Evolutionary conservation across 2,888 invertebrate species (phyloP), one percentile per base, ranked within the genome.

Genomic region (Ormyrus labotus): DNA sequence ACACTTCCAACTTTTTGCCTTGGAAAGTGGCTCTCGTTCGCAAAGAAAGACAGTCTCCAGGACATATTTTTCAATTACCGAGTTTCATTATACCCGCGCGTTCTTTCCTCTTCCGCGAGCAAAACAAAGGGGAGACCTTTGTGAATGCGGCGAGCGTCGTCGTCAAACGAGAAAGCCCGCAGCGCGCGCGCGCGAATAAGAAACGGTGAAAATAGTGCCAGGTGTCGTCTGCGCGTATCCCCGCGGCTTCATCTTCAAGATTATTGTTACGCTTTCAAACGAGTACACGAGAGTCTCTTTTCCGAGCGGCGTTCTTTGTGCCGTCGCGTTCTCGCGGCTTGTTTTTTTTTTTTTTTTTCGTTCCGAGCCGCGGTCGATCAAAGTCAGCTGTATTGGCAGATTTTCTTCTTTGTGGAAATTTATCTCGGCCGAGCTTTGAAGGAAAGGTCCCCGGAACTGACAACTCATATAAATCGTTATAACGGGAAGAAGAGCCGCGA

Each of bases 391-490:
- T 73, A 57, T 73, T 53, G 71, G 47, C 1, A 8, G n/a, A 10
- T 63, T 60, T 55, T 61, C 53, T 61, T 53, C 48, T 71, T 71
- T 71, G 61, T 61, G 47, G 8, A 58, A 55, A 71, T 9, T 71
- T 5, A n/a, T 45, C 45, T 19, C 19, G 34, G n/a, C 11, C 2
- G 45, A 19, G 10, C 47, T 73, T 73, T 65, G 57, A 73, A 8
- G 48, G n/a, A 10, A 19, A 5, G 7, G 13, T 6, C 48, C 8
- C 13, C 9, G 4, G 19, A 34, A 48, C 57, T n/a, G 48, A 57
- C 65, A n/a, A 71, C 50, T 71, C 53, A 48, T 50, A 64, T 73
- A 73, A 73, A 73, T 73, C 57, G 65, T 73, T 65, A 73, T 34
- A 8, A 55, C 7, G 34, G 47, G 57, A 50, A 65, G 48, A 48